Conservation (phyloP, 2,888 invertebrate species). For the Cosmia trapezina region DNA sequence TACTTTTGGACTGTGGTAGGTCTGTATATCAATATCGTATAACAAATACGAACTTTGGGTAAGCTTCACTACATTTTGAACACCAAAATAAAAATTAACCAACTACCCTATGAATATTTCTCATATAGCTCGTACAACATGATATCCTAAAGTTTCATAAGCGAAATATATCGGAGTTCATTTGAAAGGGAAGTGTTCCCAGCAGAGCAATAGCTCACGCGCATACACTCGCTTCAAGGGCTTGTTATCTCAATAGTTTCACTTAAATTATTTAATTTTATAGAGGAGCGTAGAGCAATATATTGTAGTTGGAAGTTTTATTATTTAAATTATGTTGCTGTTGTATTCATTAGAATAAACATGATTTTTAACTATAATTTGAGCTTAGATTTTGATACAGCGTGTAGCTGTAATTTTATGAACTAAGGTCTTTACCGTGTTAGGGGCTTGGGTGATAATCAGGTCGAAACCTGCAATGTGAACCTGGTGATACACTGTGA, state of each 20-base stretch:
- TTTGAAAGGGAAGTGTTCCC: slow-evolving; percentile 66
- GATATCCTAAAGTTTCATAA: slow-evolving; percentile 64
- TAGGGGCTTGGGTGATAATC: too few relatives aligned
- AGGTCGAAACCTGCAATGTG: too few relatives aligned
- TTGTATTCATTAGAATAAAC: background rate
- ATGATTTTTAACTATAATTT: background rate
- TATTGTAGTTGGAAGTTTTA: slow-evolving; percentile 21
- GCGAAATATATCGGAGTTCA: slow-evolving; percentile 67
- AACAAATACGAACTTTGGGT: background rate
- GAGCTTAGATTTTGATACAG: background rate
- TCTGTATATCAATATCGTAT: background rate
- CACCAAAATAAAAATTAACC: slow-evolving; percentile 22
- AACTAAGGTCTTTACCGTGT: too few relatives aligned
- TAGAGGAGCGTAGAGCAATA: slow-evolving; percentile 11
- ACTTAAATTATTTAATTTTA: slow-evolving; percentile 63
- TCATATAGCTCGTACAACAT: slow-evolving; percentile 32
- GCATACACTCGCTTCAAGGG: slow-evolving; percentile 50
- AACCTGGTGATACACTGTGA: too few relatives aligned
- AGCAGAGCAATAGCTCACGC: slow-evolving; percentile 57
- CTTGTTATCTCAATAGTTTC: slow-evolving; percentile 62
- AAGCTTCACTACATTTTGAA: slow-evolving; percentile 3
- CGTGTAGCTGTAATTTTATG: too few relatives aligned
- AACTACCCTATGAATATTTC: slow-evolving; percentile 37
- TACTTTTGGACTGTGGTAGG: background rate
- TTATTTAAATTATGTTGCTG: slow-evolving; percentile 9